phyloP scores from a whole-genome alignment of 2,797 vertebrate species.

The Natrix natrix region DNA sequence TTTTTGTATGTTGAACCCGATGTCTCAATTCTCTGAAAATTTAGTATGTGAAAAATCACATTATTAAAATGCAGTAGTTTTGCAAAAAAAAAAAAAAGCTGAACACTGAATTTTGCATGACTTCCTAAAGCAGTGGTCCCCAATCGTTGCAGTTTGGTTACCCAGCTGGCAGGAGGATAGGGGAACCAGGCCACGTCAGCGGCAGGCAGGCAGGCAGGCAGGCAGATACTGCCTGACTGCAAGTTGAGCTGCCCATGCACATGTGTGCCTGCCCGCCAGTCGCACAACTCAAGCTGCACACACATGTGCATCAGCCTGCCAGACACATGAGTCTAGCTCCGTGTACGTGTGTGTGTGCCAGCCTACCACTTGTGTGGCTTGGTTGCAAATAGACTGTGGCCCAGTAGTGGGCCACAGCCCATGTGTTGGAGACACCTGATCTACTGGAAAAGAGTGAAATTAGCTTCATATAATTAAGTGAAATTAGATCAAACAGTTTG shows the following conservation, averaged over 20 bases:
- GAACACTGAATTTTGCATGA: not conserved
- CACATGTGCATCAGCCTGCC: not conserved
- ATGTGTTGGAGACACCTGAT: not conserved
- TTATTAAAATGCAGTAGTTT: not conserved
- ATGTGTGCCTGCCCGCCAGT: not conserved
- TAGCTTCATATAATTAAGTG: not conserved
- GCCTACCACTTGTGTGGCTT: not conserved
- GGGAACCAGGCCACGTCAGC: not conserved
- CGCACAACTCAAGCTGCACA: not conserved
- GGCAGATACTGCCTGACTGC: not conserved
- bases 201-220: too few species aligned
- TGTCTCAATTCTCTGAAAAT: not conserved
- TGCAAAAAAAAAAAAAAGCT: not conserved
- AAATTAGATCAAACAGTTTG: not conserved
- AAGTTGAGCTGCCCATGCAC: not conserved
- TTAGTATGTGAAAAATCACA: not conserved
- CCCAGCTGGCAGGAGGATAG: not conserved
- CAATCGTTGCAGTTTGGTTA: not conserved
- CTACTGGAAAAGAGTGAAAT: not conserved
- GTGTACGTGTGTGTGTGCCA: accelerated
- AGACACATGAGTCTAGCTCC: too few species aligned
- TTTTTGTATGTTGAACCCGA: not conserved
- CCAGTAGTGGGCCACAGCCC: not conserved
- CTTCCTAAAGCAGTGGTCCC: not conserved
- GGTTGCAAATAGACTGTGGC: not conserved